phyloP scores from a whole-genome alignment of 2,888 invertebrate species.

The Tachystola acroxantha region DNA sequence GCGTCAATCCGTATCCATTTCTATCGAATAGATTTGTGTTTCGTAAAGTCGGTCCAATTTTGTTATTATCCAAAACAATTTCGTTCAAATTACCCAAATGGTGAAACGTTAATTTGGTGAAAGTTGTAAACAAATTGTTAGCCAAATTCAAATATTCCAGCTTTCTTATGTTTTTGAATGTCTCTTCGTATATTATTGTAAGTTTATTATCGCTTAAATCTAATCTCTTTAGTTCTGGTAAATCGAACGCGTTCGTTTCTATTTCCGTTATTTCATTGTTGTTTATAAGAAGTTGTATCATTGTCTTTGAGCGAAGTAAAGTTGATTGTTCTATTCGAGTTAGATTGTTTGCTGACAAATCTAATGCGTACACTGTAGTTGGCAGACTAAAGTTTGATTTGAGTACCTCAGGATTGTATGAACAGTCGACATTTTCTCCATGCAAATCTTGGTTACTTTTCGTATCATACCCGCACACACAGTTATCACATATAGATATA shows the following conservation, averaged over 20 bases:
- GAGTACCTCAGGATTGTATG: constrained; percentile 22
- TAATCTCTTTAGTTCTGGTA: constrained; percentile 49
- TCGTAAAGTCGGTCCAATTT: constrained; percentile 48
- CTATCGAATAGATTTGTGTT: constrained; percentile 52
- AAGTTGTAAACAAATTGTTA: constrained; percentile 55
- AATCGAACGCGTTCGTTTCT: constrained; percentile 32
- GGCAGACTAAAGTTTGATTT: constrained; percentile 38
- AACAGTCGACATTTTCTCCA: constrained; percentile 49
- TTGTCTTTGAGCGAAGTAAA: constrained; percentile 37
- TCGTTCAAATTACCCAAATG: constrained; percentile 50
- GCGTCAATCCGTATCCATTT: constrained; percentile 52
- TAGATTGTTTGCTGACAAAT: constrained; percentile 54
- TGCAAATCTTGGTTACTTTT: constrained; percentile 33
- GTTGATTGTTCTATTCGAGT: constrained; percentile 28
- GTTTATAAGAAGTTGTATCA: constrained; percentile 43
- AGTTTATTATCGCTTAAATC: constrained; percentile 62
- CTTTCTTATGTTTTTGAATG: constrained; percentile 51
- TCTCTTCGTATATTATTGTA: constrained; percentile 45
- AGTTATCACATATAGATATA: constrained; percentile 44
- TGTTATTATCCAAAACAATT: constrained; percentile 62
- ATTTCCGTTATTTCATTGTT: constrained; percentile 48
- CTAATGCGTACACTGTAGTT: constrained; percentile 36
- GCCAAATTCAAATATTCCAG: constrained; percentile 62
- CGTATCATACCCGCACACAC: constrained; percentile 37
- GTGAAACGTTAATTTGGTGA: constrained; percentile 55